Base-by-base conservation (phyloP, 2,888 invertebrate species). In the Odontocerum albicorne region DNA sequence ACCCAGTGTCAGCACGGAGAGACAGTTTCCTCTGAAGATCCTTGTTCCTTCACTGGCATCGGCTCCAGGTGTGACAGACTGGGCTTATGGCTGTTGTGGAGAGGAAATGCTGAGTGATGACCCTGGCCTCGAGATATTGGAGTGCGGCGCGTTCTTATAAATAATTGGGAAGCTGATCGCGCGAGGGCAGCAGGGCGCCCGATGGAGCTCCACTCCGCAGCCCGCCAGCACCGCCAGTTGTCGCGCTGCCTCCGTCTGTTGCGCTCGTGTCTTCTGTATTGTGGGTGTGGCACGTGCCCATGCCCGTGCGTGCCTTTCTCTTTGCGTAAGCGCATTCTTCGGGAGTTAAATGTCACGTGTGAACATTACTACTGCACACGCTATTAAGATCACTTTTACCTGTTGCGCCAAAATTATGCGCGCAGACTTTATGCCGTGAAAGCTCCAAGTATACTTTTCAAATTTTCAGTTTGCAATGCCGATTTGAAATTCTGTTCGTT, bases 161-260 rank as follows among this genome's bases (percentile, higher is more conserved):
- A n/a, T n/a, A n/a, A n/a, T n/a, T n/a, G n/a, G n/a, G n/a, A n/a
- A n/a, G n/a, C n/a, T n/a, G 27, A 6, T n/a, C n/a, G n/a, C n/a
- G n/a, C n/a, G n/a, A n/a, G 35, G 35, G 21, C 22, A 20, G 53
- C 38, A 20, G 55, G 35, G 12, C 55, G 43, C 13, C 50, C 19
- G 40, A 19, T 10, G 21, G 38, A 38, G 17, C 43, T 8, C 21
- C 19, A 31, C 43, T 8, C 21, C 19, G 19, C 39, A 12, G 33
- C 43, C 27, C 21, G 17, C 31, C 51, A 47, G 39, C 22, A 46
- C 36, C 47, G 56, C 39, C 49, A 51, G 52, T 60, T 50, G 36
- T 52, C 54, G 42, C 47, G 44, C 31, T 53, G 54, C 46, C 54
- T 49, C 35, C 44, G 43, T 20, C 64, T 21, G 17, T 38, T 13